These are phyloP conservation scores for Ceuthmochares aereus DNA, from an alignment of 2,113 vertebrate genomes.

Conservation along the genomic window DNA sequence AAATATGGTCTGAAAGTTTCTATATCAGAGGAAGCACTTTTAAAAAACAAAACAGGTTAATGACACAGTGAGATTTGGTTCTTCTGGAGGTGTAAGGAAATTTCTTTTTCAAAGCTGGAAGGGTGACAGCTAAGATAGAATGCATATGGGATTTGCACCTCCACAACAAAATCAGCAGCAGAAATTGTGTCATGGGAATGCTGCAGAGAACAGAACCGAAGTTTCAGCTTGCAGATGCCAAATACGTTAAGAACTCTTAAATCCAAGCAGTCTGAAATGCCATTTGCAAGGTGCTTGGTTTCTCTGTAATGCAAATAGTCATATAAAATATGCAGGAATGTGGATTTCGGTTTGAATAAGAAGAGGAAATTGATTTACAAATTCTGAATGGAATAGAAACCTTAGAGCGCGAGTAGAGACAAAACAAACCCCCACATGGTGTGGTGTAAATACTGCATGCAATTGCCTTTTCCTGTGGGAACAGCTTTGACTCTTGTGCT, in stretches of 20 bases:
- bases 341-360: conserved; percentile 47
- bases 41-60: background rate
- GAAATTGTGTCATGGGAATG: background rate
- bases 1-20: background rate
- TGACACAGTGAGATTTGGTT: background rate
- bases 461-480: conserved; percentile 24
- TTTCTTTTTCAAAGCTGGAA: background rate
- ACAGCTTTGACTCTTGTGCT: conserved; percentile 21
- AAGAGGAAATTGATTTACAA: conserved; percentile 73
- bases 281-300: conserved; percentile 56
- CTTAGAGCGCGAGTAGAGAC: conserved; percentile 27
- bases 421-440: background rate
- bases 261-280: conserved; percentile 18
- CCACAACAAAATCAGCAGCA: background rate
- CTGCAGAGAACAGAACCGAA: background rate
- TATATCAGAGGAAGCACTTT: background rate
- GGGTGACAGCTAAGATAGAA: background rate
- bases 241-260: background rate
- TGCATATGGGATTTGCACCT: background rate
- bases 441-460: background rate
- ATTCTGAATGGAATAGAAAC: conserved; percentile 42
- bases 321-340: conserved; percentile 70
- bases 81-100: background rate
- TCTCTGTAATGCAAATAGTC: conserved; percentile 57
- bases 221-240: background rate